A percentile compares a stretch with the other conserved stretches of the same genome.
phyloP scores from a whole-genome alignment of 2,113 vertebrate species.

The Rhombomys opimus region DNA sequence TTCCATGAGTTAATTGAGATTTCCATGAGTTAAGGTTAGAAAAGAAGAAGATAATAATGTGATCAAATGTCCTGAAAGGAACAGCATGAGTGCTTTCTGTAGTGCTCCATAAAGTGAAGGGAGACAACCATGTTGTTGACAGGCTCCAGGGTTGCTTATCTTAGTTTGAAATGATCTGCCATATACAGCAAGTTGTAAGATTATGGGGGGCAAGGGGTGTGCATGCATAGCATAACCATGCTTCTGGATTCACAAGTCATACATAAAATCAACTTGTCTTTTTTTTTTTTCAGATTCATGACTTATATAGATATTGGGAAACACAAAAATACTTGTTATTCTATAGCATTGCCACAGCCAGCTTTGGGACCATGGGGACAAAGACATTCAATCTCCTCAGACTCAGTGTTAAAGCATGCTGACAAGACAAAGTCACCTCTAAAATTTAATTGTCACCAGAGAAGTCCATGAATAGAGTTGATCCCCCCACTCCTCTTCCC shows the following conservation, averaged over 20 bases:
- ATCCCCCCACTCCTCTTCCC: neutral
- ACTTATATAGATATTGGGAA: conserved; percentile 18
- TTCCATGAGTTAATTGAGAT: conserved; percentile 37
- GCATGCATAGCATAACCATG: neutral
- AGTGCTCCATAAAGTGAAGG: neutral
- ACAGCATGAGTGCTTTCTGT: neutral
- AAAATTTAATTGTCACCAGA: conserved; percentile 42
- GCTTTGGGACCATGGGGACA: neutral
- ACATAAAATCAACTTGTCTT: conserved; percentile 14
- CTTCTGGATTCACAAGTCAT: neutral
- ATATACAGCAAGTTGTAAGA: neutral
- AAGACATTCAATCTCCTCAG: conserved; percentile 24
- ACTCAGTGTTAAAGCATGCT: neutral
- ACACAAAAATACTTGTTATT: conserved; percentile 24
- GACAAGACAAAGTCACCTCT: conserved; percentile 26
- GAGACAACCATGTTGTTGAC: neutral
- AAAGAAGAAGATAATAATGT: conserved; percentile 36
- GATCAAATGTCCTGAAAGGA: neutral
- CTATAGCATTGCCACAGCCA: neutral
- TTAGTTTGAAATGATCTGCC: neutral
- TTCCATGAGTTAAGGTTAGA: conserved; percentile 48
- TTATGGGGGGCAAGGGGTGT: neutral
- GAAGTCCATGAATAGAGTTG: neutral
- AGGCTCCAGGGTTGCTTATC: neutral
- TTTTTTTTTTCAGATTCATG: neutral